Base-by-base conservation (phyloP, 2,888 invertebrate species). In the Eristalis arbustorum region DNA sequence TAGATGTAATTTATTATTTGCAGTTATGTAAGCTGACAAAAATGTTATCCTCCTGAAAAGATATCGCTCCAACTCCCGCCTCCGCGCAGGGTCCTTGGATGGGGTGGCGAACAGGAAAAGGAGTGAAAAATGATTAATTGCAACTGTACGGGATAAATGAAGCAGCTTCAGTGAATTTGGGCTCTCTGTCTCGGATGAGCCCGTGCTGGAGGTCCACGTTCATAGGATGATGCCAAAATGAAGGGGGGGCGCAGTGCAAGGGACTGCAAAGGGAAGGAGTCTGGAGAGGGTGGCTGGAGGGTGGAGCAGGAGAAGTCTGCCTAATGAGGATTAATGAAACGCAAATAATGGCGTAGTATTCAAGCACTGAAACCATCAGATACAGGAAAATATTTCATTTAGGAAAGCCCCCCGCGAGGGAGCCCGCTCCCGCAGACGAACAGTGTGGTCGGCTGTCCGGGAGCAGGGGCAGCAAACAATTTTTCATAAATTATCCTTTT, bases 281-380 rank as follows among this genome's bases (percentile, higher is more conserved):
- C 4, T 59, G 6, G 10, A 37, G 42, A 14, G n/a, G n/a, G n/a
- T 73, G 56, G n/a, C 18, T 18, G 5, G 34, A 37, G 77, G 66
- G 31, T 40, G 71, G 42, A 66, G 49, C 74, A 37, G 57, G 67
- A 80, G 59, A 57, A 61, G 57, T 66, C 73, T 66, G 64, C 82
- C 85, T 85, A 85, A 85, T 85, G 85, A 85, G 85, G 81, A 85
- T 85, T 85, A 85, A 85, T 85, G 85, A 85, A 85, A 82, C 85
- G 82, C 73, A 85, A 85, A 82, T 85, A 85, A 85, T 82, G 67
- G 77, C 73, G 64, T 42, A 61, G 68, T 49, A 76, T 73, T 77
- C 73, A 42, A 73, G 73, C 66, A 82, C 77, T 85, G 69, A 74
- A 82, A 74, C 77, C 85, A 78, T 74, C 85, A 82, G 85, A 82